Evolutionary conservation across 2,888 invertebrate species (phyloP).

Genomic region (Physocephala rufipes): DNA sequence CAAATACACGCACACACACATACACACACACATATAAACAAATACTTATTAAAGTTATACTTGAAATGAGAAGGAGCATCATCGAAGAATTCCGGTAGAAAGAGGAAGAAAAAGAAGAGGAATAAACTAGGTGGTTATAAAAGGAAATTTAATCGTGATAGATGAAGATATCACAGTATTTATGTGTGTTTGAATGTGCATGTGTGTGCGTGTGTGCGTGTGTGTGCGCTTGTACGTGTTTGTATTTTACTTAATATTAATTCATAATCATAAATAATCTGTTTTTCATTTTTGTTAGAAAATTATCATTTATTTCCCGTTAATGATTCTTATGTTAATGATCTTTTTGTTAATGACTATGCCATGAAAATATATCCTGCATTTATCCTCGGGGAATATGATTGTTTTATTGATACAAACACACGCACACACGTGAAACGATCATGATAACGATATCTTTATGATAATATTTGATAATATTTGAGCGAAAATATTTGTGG

Average conservation of each 20-base stretch:
- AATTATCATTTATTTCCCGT: no score
- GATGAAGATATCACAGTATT: constrained; percentile 20
- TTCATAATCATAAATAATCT: background rate
- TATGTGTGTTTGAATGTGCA: constrained; percentile 35
- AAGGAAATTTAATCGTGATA: constrained; percentile 18
- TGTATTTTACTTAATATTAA: constrained; percentile 41
- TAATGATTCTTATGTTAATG: no score
- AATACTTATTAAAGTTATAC: background rate
- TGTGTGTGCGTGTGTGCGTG: constrained; percentile 37
- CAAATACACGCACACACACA: background rate
- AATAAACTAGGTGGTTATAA: background rate
- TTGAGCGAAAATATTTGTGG: no score
- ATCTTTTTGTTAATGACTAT: no score
- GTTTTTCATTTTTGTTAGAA: background rate
- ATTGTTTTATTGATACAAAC: background rate
- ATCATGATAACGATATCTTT: background rate
- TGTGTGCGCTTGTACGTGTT: constrained; percentile 45
- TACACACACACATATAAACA: background rate
- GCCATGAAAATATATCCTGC: background rate
- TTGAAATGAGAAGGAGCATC: background rate
- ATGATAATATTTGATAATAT: no score
- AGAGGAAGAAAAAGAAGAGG: background rate
- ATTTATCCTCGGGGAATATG: background rate
- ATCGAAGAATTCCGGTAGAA: no score
- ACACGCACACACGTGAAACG: background rate